These are phyloP conservation scores for Odontomachus brunneus DNA, from an alignment of 1,140 invertebrate genomes.

Conservation along the genomic window DNA sequence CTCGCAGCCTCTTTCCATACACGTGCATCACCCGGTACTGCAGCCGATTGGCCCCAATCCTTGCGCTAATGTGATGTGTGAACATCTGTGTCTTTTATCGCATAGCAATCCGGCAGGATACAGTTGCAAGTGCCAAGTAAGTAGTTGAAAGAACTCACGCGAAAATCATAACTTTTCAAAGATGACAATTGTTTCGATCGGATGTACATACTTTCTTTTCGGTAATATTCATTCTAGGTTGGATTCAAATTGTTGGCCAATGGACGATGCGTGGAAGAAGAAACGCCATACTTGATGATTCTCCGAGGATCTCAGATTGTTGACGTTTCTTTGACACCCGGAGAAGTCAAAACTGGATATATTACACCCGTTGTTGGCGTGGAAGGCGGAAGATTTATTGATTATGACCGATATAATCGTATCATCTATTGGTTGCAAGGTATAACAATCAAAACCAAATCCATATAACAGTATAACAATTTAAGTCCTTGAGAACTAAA, in stretches of 20 bases:
- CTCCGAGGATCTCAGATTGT: slow-evolving; percentile 95
- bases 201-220: background rate
- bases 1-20: slow-evolving; percentile 96
- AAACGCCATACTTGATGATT: slow-evolving; percentile 95
- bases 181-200: background rate
- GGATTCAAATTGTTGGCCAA: slow-evolving; percentile 91
- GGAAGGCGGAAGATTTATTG: slow-evolving; percentile 94
- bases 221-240: slow-evolving; percentile 75
- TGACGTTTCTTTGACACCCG: slow-evolving; percentile 91
- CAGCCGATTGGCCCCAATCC: slow-evolving; percentile 95
- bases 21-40: slow-evolving; percentile 96
- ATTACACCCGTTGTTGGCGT: slow-evolving; percentile 96
- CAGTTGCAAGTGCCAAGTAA: slow-evolving; percentile 94
- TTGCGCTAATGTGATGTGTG: slow-evolving; percentile 92
- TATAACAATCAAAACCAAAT: slow-evolving; percentile 9
- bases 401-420: slow-evolving; percentile 95
- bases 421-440: slow-evolving; percentile 94
- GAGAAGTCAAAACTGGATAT: slow-evolving; percentile 91
- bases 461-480: too few relatives aligned
- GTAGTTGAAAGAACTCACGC: background rate
- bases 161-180: background rate
- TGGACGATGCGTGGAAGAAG: slow-evolving; percentile 93
- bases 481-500: background rate
- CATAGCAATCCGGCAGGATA: slow-evolving; percentile 89
- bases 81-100: slow-evolving; percentile 96